phyloP scores from a whole-genome alignment of 2,888 invertebrate species.

The Trichopria drosophilae region DNA sequence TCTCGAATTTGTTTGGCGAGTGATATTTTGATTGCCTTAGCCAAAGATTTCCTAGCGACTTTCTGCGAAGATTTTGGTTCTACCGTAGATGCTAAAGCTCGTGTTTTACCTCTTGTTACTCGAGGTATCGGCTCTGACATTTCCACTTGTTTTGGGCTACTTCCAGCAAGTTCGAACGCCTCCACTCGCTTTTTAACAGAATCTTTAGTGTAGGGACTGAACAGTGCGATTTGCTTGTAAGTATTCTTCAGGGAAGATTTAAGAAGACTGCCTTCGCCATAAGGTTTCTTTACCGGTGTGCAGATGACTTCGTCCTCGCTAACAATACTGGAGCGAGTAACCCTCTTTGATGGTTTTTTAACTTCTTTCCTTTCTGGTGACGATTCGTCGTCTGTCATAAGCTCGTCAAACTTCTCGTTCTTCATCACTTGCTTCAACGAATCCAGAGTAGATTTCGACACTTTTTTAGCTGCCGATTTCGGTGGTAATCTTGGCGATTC shows the following conservation, averaged over 20 bases:
- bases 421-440: constrained; percentile 27
- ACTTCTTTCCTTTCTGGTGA: constrained; percentile 43
- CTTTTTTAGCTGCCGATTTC: constrained; percentile 1
- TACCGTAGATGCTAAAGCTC: constrained; percentile 60
- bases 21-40: constrained; percentile 50
- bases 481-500: neutral
- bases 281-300: constrained; percentile 39
- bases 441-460: constrained; percentile 4
- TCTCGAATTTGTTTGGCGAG: constrained; percentile 45
- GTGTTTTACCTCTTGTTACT: constrained; percentile 63
- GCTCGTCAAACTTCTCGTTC: constrained; percentile 39
- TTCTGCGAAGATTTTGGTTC: constrained; percentile 40
- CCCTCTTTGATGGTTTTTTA: constrained; percentile 25
- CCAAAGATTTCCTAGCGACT: constrained; percentile 51
- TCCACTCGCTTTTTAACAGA: constrained; percentile 66
- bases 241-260: constrained; percentile 36
- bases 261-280: constrained; percentile 26
- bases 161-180: constrained; percentile 63
- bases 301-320: constrained; percentile 41
- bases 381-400: constrained; percentile 55
- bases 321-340: constrained; percentile 29
- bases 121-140: constrained; percentile 51
- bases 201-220: constrained; percentile 65
- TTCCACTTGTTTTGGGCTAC: constrained; percentile 46
- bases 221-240: constrained; percentile 55